Evolutionary conservation across 2,797 vertebrate genomes (phyloP).

Genomic region (Peromyscus eremicus): DNA sequence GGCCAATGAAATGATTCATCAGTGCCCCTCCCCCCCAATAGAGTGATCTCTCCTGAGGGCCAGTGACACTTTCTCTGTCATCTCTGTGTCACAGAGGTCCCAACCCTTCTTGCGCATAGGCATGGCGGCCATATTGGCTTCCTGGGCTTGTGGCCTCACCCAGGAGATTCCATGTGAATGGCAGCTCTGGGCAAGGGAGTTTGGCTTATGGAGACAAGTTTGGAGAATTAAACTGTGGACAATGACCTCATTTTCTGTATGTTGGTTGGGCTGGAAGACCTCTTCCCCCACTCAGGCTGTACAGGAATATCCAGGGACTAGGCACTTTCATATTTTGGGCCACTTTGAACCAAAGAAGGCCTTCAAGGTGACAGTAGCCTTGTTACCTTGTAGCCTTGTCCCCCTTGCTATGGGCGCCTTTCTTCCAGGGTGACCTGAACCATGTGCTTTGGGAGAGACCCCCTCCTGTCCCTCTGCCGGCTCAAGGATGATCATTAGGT

Average conservation of each 20-base stretch:
- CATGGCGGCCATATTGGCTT: not conserved
- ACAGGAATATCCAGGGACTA: not conserved
- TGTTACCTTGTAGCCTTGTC: accelerated
- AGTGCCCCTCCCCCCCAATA: accelerated
- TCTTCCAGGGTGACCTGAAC: not conserved
- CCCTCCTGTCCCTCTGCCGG: not conserved
- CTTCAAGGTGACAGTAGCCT: not conserved
- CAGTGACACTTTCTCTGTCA: not conserved
- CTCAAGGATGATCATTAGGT: not conserved
- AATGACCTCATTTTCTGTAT: accelerated
- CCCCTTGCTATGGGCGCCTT: not conserved
- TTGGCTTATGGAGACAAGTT: accelerated
- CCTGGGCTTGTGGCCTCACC: not conserved
- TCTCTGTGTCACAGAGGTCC: not conserved
- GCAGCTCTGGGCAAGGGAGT: not conserved
- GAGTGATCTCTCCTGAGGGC: not conserved
- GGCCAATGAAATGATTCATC: accelerated
- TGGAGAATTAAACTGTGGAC: not conserved
- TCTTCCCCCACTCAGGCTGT: not conserved
- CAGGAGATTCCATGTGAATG: not conserved
- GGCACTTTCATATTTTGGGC: too few relatives aligned
- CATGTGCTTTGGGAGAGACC: not conserved
- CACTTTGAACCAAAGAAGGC: not conserved
- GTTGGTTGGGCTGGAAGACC: not conserved
- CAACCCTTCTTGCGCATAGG: not conserved